Base-by-base conservation (phyloP, 2,888 invertebrate genomes). In the Diplolepis rosae region DNA sequence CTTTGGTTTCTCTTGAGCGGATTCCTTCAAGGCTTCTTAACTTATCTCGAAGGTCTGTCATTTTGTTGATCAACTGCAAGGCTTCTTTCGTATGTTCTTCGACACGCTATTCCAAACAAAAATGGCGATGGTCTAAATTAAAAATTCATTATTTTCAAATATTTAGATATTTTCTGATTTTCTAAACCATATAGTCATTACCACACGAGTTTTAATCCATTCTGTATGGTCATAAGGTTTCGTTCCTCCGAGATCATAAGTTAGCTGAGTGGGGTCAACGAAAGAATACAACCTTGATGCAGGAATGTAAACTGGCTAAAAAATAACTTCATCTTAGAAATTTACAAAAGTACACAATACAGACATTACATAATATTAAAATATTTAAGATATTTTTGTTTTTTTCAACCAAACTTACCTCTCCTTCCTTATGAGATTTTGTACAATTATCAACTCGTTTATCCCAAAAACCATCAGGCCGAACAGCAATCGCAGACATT, bases 171-270 rank as follows among this genome's bases (percentile, higher is more conserved):
- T 7, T 50, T 24, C 6, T 9, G 9, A 18, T 45, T 18, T n/a
- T 45, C 5, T 13, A 9, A 45, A 15, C 18, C 5, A 18, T 18
- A 2, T 9, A 45, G 18, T 45, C 18, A 71, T 35, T 90, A 95
- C 95, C 90, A 94, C 90, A 89, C 95, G 91, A 85, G 92, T 93
- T 80, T 93, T 92, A 78, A 95, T 91, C 96, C 96, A 96, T 79
- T 91, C 90, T 68, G 92, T 91, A 86, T 95, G 94, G 86, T 94
- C 92, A 89, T 94, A 95, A 72, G 90, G 89, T 85, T 94, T 91
- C 71, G 91, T 91, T 68, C 95, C 95, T 71, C 94, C 94, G 76
- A 95, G 90, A 80, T 94, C 94, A 74, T 91, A 90, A 54, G 95
- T 94, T 83, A 96, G 90, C 88, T 95, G 93, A 67, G 91, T 90